These are phyloP conservation scores for Tetranychus cinnabarinus DNA, from an alignment of 1,140 invertebrate species.

Conservation along the genomic window DNA sequence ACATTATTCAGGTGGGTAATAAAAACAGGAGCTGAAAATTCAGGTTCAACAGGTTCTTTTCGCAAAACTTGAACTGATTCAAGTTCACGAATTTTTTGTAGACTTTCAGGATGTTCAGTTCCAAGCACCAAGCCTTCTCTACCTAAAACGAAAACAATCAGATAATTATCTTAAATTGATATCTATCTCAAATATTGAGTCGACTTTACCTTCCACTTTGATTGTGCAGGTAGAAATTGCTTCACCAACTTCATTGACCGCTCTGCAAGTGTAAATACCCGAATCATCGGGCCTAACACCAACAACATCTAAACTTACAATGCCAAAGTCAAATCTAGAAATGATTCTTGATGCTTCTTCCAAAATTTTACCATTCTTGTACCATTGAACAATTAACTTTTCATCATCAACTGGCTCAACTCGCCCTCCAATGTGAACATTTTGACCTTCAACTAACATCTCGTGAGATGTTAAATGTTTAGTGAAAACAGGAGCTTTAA, in stretches of 20 bases:
- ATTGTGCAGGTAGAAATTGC: conserved; percentile 53
- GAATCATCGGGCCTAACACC: conserved; percentile 50
- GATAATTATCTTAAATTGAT: neutral
- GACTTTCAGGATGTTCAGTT: conserved; percentile 45
- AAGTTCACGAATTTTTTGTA: conserved; percentile 35
- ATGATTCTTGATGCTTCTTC: conserved; percentile 47
- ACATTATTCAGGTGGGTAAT: conserved; percentile 74
- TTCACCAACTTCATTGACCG: conserved; percentile 23
- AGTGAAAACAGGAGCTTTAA: conserved; percentile 74
- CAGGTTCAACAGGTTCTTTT: conserved; percentile 32
- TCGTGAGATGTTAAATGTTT: conserved; percentile 59
- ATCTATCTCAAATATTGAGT: neutral
- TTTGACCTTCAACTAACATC: conserved; percentile 47
- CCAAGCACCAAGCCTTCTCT: conserved; percentile 17
- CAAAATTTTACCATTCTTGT: conserved; percentile 54
- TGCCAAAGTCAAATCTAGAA: conserved; percentile 55
- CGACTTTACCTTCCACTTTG: conserved; percentile 30
- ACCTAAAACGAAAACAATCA: neutral
- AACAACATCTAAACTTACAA: conserved; percentile 55
- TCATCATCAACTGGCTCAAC: conserved; percentile 76
- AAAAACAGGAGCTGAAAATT: conserved; percentile 61
- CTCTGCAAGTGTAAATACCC: conserved; percentile 80
- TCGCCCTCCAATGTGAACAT: conserved; percentile 37
- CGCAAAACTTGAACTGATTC: neutral
- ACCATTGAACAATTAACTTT: conserved; percentile 72